A percentile compares a stretch with the other conserved stretches of the same genome.
Evolutionary conservation across 2,797 vertebrate species (phyloP).

Genomic region (Eospalax fontanierii): DNA sequence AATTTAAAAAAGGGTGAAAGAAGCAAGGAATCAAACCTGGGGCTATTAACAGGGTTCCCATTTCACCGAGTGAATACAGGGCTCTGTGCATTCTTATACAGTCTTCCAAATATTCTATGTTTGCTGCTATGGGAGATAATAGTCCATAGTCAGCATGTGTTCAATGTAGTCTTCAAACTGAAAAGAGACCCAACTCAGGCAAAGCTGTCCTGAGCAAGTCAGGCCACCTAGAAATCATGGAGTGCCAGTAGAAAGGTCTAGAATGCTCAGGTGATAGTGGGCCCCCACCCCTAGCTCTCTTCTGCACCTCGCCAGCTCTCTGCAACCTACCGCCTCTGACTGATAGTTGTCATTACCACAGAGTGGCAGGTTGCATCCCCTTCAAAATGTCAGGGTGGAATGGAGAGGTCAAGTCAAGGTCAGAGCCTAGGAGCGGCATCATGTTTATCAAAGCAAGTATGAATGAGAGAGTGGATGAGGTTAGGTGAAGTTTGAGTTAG

Average conservation of each 20-base stretch:
- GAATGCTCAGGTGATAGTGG: background rate
- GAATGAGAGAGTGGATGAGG: background rate
- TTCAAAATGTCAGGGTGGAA: background rate
- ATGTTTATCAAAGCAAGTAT: background rate
- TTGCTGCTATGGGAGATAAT: background rate
- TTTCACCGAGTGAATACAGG: background rate
- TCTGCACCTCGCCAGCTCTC: background rate
- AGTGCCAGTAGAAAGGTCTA: background rate
- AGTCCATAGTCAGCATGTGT: too few species aligned
- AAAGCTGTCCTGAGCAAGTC: background rate
- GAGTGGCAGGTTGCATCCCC: background rate
- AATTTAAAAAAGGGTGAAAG: conserved; percentile 39
- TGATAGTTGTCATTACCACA: background rate
- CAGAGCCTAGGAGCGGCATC: background rate
- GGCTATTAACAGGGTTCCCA: conserved; percentile 65
- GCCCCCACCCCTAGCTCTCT: background rate
- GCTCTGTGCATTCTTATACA: background rate
- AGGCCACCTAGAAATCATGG: background rate
- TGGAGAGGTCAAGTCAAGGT: background rate
- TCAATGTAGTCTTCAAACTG: background rate
- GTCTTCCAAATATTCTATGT: background rate
- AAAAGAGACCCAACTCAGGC: background rate
- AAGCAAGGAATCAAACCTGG: conserved; percentile 44
- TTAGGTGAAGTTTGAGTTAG: background rate
- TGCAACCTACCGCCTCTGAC: background rate